A percentile compares a stretch with the other conserved stretches of the same genome.
Evolutionary conservation across 2,113 vertebrate species (phyloP).

Genomic region (Hippocampus barbouri): DNA sequence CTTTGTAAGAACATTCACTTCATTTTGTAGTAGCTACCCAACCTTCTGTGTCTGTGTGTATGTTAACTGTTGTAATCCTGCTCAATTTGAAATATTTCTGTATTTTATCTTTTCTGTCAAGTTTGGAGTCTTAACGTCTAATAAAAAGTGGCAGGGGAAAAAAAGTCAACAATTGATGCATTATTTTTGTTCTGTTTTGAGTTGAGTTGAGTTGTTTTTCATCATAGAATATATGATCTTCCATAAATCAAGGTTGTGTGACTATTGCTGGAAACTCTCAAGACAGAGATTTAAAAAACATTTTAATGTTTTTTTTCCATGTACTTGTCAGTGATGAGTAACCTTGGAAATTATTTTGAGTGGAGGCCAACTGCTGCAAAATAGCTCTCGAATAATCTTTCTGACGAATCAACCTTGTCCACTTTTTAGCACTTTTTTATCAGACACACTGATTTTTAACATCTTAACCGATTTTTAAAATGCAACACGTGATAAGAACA

Average conservation of each 20-base stretch:
- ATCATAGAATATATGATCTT: slow-evolving; percentile 31
- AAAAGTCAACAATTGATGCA: neutral
- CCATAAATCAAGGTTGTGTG: neutral
- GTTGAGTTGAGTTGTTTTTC: neutral
- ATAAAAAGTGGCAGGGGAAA: slow-evolving; percentile 1
- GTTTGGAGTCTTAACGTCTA: slow-evolving; percentile 19
- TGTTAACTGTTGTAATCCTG: neutral
- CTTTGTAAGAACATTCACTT: neutral
- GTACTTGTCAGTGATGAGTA: slow-evolving; percentile 14
- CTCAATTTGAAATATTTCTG: neutral
- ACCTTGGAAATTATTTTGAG: slow-evolving; percentile 23
- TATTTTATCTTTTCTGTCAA: neutral
- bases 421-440: neutral
- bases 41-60: neutral
- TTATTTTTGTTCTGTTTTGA: slow-evolving; percentile 7
- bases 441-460: no score
- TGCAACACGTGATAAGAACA: no score
- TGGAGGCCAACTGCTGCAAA: slow-evolving; percentile 9
- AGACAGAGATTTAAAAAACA: slow-evolving; percentile 1
- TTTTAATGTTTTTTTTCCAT: slow-evolving; percentile 6
- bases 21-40: neutral
- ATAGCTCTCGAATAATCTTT: neutral
- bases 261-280: neutral
- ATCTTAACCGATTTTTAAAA: no score
- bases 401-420: neutral